Percentiles rank a stretch among this genome's conserved stretches.
Conservation (phyloP, 2,888 invertebrate genomes). For the Cephus spinipes region DNA sequence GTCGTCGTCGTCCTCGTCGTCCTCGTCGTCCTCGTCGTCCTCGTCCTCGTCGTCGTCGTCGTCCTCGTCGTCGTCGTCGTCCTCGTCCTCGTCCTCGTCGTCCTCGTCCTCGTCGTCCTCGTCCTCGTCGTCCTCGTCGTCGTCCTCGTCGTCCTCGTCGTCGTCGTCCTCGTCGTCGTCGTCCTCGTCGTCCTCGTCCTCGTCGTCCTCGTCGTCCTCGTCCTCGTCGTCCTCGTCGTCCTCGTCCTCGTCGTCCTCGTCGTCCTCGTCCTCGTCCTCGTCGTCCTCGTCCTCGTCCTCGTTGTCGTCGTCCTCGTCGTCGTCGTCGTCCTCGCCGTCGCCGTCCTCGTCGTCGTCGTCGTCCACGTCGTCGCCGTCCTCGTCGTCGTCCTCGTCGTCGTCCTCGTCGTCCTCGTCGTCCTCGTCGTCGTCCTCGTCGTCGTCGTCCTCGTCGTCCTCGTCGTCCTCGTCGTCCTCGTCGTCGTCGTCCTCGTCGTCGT, state of each 20-base stretch:
- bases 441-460: not conserved
- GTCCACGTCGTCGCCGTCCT: too few species aligned
- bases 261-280: not conserved
- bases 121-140: constrained; percentile 1
- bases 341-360: too few species aligned
- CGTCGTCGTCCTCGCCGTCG: too few species aligned
- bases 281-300: too few species aligned
- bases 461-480: not conserved
- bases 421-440: not conserved
- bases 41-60: constrained; percentile 1
- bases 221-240: not conserved
- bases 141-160: not conserved
- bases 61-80: not conserved
- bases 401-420: not conserved
- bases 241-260: not conserved
- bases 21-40: not conserved
- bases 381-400: constrained; percentile 1
- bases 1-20: not conserved
- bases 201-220: not conserved
- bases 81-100: not conserved
- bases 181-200: not conserved
- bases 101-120: not conserved
- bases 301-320: too few species aligned
- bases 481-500: not conserved
- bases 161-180: not conserved